These are phyloP conservation scores for Brevipalpus yothersi DNA, from an alignment of 1,140 invertebrate genomes.

Conservation along the genomic window DNA sequence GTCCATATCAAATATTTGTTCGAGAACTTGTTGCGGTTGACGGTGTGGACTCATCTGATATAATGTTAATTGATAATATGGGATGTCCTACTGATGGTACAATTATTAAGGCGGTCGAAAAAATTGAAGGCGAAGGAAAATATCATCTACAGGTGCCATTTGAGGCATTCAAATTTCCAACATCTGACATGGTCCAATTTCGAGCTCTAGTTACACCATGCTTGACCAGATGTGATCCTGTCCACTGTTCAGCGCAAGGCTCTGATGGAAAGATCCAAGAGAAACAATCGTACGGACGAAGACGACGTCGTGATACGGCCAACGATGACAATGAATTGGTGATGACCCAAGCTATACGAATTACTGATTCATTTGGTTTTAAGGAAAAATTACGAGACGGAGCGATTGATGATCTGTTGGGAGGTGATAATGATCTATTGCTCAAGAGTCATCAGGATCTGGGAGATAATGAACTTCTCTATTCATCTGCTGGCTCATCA, in stretches of 20 bases:
- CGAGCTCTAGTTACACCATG: conserved; percentile 73
- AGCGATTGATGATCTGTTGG: background rate
- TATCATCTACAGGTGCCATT: conserved; percentile 44
- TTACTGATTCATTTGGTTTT: conserved; percentile 29
- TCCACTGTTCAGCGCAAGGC: conserved; percentile 1
- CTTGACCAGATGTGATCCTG: conserved; percentile 64
- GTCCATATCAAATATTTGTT: conserved; percentile 78
- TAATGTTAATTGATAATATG: conserved; percentile 61
- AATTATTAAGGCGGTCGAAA: conserved; percentile 55
- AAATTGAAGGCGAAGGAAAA: conserved; percentile 23
- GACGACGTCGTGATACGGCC: background rate
- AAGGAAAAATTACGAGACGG: background rate
- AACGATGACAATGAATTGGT: conserved; percentile 39
- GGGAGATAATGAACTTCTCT: background rate
- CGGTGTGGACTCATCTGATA: conserved; percentile 53
- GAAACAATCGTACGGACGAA: conserved; percentile 5
- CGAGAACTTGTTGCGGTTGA: conserved; percentile 79
- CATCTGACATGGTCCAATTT: conserved; percentile 79
- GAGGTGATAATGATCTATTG: background rate
- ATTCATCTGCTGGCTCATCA: no score
- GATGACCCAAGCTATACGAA: conserved; percentile 64
- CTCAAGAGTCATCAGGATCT: background rate
- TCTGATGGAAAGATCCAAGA: conserved; percentile 24
- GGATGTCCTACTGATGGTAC: conserved; percentile 38
- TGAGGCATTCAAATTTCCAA: conserved; percentile 70